A percentile compares a stretch with the other conserved stretches of the same genome.
Evolutionary conservation across 2,797 vertebrate species (phyloP).

Genomic region (Lagocephalus sceleratus): DNA sequence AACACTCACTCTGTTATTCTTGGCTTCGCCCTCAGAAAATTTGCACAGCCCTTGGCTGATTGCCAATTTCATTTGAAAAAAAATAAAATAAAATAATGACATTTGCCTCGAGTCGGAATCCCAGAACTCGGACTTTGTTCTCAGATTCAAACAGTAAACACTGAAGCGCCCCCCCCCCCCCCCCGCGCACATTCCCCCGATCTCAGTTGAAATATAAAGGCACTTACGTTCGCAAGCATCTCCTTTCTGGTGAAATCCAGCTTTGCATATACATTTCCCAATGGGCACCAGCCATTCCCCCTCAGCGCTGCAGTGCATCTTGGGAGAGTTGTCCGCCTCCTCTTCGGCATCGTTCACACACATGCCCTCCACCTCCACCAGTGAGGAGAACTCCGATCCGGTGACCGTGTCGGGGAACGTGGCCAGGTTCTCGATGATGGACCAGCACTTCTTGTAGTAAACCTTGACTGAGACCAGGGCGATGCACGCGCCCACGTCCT

Average conservation of each 20-base stretch:
- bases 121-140: no score
- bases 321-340: slow-evolving; percentile 95
- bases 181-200: background rate
- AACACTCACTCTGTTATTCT: slow-evolving; percentile 14
- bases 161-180: background rate
- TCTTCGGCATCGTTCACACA: slow-evolving; percentile 95
- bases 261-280: slow-evolving; percentile 99
- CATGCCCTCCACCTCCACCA: slow-evolving; percentile 95
- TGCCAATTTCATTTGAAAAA: slow-evolving; percentile 11
- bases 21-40: slow-evolving; percentile 4
- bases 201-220: slow-evolving; percentile 1
- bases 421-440: slow-evolving; percentile 99
- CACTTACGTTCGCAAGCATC: slow-evolving; percentile 97
- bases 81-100: slow-evolving; percentile 3
- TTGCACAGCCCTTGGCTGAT: background rate
- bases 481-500: slow-evolving; percentile 97
- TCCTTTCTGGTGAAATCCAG: slow-evolving; percentile 97
- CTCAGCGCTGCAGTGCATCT: slow-evolving; percentile 99
- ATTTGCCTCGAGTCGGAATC: no score
- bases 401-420: slow-evolving; percentile 98
- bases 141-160: no score
- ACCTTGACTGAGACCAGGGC: slow-evolving; percentile 98
- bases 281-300: slow-evolving; percentile 99
- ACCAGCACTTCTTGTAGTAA: slow-evolving; percentile 99
- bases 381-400: slow-evolving; percentile 96